Evolutionary conservation across 1,140 invertebrate genomes (phyloP).

Genomic region (Pseudomyrmex dendroicus): DNA sequence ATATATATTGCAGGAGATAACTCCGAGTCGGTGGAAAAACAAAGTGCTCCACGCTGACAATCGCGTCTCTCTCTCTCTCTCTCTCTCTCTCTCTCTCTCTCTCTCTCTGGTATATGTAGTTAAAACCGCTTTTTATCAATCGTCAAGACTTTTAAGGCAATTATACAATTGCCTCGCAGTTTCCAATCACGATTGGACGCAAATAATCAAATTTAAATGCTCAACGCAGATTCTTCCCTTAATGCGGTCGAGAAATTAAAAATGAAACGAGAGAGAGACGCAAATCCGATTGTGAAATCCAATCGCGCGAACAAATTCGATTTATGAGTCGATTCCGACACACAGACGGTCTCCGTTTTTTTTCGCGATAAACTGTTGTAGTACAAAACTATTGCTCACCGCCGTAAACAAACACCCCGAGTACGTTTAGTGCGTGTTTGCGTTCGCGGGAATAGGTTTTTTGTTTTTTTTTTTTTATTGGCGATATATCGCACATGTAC

Average conservation of each 20-base stretch:
- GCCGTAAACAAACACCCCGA: slow-evolving; percentile 38
- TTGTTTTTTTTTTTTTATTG: neutral
- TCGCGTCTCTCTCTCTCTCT: neutral
- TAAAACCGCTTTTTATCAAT: no score
- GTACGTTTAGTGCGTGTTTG: neutral
- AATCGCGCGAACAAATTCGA: slow-evolving; percentile 35
- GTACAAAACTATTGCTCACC: slow-evolving; percentile 44
- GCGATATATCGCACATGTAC: neutral
- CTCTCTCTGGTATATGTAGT: no score
- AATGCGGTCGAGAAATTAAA: slow-evolving; percentile 36
- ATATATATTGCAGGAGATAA: slow-evolving; percentile 16
- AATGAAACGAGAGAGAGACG: slow-evolving; percentile 5
- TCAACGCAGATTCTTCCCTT: neutral
- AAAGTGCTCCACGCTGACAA: slow-evolving; percentile 1
- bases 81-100: no score
- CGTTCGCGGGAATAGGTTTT: slow-evolving; percentile 38
- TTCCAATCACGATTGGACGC: slow-evolving; percentile 14
- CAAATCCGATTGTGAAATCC: slow-evolving; percentile 34
- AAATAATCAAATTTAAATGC: slow-evolving; percentile 39
- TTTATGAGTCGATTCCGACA: slow-evolving; percentile 10
- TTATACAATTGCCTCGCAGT: no score
- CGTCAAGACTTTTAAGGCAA: no score
- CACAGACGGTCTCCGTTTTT: neutral
- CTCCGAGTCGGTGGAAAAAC: neutral
- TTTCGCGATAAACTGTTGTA: neutral